These are phyloP conservation scores for Planiliza haematocheilus DNA, from an alignment of 2,113 vertebrate genomes.

Conservation along the genomic window DNA sequence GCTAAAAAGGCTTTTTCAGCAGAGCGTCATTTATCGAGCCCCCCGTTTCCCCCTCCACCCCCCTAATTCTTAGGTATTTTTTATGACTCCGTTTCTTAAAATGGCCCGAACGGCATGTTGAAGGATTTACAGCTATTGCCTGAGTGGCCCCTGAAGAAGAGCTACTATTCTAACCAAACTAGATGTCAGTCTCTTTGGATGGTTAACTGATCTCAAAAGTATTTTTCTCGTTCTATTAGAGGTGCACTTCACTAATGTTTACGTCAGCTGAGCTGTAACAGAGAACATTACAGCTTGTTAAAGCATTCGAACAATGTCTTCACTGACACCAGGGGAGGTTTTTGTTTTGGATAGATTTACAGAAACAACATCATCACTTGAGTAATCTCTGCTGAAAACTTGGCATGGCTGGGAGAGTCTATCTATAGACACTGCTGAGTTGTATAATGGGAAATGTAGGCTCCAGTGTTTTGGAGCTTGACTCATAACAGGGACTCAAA, in stretches of 20 bases:
- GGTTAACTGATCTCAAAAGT: neutral
- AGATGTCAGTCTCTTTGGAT: conserved; percentile 19
- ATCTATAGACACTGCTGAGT: neutral
- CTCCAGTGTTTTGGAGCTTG: conserved; percentile 1
- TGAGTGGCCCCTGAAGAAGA: conserved; percentile 19
- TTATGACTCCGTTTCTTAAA: conserved; percentile 21
- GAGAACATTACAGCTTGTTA: neutral
- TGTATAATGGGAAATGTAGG: conserved; percentile 22
- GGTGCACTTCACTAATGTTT: neutral
- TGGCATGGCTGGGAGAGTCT: neutral
- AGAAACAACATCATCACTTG: neutral
- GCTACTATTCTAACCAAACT: neutral
- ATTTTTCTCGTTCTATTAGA: conserved; percentile 9
- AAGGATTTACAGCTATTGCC: conserved; percentile 11
- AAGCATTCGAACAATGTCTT: neutral
- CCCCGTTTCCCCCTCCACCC: too few relatives aligned
- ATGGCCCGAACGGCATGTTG: conserved; percentile 31
- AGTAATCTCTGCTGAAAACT: neutral
- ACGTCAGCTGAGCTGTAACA: neutral
- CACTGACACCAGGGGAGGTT: neutral
- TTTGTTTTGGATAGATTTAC: neutral
- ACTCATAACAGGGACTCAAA: neutral
- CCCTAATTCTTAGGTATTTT: conserved; percentile 3
- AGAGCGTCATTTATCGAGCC: conserved; percentile 13
- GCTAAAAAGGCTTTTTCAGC: conserved; percentile 24